Conservation (phyloP, 2,888 invertebrate species). For the Pandemis cinnamomeana region DNA sequence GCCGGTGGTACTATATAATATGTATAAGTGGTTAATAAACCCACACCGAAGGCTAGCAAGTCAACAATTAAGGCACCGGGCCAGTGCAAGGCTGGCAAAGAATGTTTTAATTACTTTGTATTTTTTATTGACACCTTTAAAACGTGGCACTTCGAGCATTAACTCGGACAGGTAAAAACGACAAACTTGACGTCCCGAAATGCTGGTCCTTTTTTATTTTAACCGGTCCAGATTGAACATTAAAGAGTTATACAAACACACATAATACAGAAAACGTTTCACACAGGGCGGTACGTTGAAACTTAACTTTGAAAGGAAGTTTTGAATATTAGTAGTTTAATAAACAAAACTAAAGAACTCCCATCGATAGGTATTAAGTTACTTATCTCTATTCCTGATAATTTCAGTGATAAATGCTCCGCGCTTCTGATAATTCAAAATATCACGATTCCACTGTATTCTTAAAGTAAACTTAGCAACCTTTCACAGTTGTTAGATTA, state of each 20-base stretch:
- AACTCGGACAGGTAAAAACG: conserved; percentile 42
- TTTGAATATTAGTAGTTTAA: conserved; percentile 6
- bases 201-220: conserved; percentile 35
- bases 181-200: conserved; percentile 40
- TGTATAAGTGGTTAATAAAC: neutral
- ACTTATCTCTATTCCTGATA: conserved; percentile 47
- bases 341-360: neutral
- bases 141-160: conserved; percentile 34
- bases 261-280: neutral
- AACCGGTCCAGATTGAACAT: conserved; percentile 35
- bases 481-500: conserved; percentile 60
- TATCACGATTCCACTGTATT: conserved; percentile 47
- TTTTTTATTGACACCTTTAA: conserved; percentile 43
- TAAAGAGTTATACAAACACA: conserved; percentile 4
- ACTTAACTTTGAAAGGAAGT: neutral
- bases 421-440: conserved; percentile 58
- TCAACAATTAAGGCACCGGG: conserved; percentile 22
- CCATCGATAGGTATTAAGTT: conserved; percentile 1
- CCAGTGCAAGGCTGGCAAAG: conserved; percentile 23
- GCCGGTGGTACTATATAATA: neutral
- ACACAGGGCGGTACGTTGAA: neutral
- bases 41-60: conserved; percentile 16
- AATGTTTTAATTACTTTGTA: conserved; percentile 40
- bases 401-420: conserved; percentile 48
- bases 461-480: conserved; percentile 34